Evolutionary conservation across 2,888 invertebrate genomes (phyloP).

Genomic region (Sphaerophoria rueppellii): DNA sequence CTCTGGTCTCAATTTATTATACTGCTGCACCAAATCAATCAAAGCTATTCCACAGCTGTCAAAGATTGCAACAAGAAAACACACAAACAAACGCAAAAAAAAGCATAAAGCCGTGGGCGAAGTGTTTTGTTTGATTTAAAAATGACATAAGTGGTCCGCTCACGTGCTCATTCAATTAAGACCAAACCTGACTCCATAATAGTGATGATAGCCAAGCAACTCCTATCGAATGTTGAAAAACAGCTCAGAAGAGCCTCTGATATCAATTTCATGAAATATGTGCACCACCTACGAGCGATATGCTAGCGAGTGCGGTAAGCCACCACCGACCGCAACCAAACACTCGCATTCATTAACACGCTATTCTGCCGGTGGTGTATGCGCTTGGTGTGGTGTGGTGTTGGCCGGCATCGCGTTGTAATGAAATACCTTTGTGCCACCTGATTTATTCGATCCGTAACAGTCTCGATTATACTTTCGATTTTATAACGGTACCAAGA

Average conservation of each 20-base stretch:
- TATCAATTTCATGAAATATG: constrained; percentile 49
- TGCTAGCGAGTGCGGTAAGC: constrained; percentile 10
- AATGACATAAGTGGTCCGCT: constrained; percentile 35
- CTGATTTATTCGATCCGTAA: constrained; percentile 42
- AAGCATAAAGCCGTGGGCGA: constrained; percentile 17
- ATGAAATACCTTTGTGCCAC: constrained; percentile 30
- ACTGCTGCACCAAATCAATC: constrained; percentile 24
- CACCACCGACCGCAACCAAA: constrained; percentile 15
- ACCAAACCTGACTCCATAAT: constrained; percentile 9
- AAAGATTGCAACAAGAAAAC: not conserved
- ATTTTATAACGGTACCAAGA: constrained; percentile 22
- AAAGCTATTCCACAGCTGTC: constrained; percentile 4
- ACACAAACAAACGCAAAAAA: not conserved
- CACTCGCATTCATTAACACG: constrained; percentile 24
- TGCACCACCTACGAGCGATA: constrained; percentile 51
- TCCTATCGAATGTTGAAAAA: not conserved
- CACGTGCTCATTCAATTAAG: constrained; percentile 56
- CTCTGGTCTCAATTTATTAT: constrained; percentile 10
- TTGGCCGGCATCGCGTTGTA: not conserved
- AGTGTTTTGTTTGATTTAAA: constrained; percentile 16
- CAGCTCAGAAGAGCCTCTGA: constrained; percentile 35
- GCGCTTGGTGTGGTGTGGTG: not conserved
- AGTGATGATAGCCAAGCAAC: constrained; percentile 13
- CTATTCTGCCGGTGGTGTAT: not conserved
- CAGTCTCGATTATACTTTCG: constrained; percentile 64